A percentile compares a stretch with the other conserved stretches of the same genome.
These are phyloP conservation scores for Artibeus jamaicensis DNA, from an alignment of 2,797 vertebrate species.

Conservation along the genomic window DNA sequence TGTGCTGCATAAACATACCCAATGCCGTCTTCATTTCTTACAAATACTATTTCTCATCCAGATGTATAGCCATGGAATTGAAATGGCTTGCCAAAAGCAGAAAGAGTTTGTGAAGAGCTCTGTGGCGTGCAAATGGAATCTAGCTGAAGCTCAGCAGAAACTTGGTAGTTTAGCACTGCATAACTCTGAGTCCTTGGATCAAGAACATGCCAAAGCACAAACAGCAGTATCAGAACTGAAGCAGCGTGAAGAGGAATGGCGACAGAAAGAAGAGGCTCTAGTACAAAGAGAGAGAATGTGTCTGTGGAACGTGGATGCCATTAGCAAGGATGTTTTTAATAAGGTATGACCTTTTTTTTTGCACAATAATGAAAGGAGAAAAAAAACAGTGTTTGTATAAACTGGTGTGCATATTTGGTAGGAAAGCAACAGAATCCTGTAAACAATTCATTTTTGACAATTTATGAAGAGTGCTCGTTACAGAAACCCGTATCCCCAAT, in stretches of 20 bases:
- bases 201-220: conserved; percentile 90
- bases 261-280: conserved; percentile 94
- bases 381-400: not conserved
- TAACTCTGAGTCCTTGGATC: conserved; percentile 94
- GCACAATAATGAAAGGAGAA: not conserved
- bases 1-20: not conserved
- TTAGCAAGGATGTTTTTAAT: conserved; percentile 95
- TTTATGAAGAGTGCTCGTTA: conserved; percentile 18
- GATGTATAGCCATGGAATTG: conserved; percentile 86
- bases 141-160: conserved; percentile 96
- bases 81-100: conserved; percentile 91
- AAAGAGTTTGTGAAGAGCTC: conserved; percentile 93
- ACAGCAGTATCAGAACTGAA: conserved; percentile 89
- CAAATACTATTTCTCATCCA: conserved; percentile 71
- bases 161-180: conserved; percentile 94
- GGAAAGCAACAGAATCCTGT: not conserved
- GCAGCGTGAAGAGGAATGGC: conserved; percentile 94
- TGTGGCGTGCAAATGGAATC: conserved; percentile 93
- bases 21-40: conserved; percentile 20
- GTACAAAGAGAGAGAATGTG: conserved; percentile 88
- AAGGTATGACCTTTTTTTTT: conserved; percentile 85
- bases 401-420: not conserved
- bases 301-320: conserved; percentile 85
- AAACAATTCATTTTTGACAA: not conserved
- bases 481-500: not conserved